phyloP scores from a whole-genome alignment of 2,888 invertebrate genomes.

The Chalcosyrphus nemorum region DNA sequence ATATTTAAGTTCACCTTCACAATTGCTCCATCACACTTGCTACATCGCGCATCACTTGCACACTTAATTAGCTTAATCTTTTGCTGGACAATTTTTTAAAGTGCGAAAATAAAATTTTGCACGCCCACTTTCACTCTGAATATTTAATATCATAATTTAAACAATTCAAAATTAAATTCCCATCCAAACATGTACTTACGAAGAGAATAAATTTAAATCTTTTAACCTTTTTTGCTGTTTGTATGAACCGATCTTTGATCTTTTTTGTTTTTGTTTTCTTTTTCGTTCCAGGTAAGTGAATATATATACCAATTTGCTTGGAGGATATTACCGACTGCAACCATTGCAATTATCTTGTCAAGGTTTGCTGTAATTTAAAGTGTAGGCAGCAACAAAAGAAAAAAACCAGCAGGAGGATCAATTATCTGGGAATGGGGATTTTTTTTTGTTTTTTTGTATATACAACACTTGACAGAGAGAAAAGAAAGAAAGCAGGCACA shows the following conservation, averaged over 20 bases:
- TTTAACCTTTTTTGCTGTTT: neutral
- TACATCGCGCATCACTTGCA: neutral
- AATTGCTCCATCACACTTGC: neutral
- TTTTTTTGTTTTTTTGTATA: neutral
- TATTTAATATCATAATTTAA: neutral
- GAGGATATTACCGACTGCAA: neutral
- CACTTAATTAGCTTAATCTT: neutral
- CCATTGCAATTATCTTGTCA: neutral
- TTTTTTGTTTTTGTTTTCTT: neutral
- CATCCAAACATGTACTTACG: neutral
- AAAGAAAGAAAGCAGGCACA: neutral
- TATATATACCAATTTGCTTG: neutral
- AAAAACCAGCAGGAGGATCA: neutral
- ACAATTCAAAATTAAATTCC: neutral
- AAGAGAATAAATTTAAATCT: neutral
- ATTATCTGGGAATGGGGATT: neutral
- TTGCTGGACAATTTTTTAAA: too few species aligned
- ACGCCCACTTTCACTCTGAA: neutral
- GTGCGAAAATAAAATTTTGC: neutral
- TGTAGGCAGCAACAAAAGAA: neutral
- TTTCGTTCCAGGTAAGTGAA: constrained; percentile 13
- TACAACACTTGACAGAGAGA: neutral
- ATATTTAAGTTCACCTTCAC: too few species aligned
- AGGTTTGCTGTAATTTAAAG: neutral
- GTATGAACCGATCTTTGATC: neutral